Evolutionary conservation across 1,140 invertebrate species (phyloP).

Genomic region (Xylocopa sonorina): DNA sequence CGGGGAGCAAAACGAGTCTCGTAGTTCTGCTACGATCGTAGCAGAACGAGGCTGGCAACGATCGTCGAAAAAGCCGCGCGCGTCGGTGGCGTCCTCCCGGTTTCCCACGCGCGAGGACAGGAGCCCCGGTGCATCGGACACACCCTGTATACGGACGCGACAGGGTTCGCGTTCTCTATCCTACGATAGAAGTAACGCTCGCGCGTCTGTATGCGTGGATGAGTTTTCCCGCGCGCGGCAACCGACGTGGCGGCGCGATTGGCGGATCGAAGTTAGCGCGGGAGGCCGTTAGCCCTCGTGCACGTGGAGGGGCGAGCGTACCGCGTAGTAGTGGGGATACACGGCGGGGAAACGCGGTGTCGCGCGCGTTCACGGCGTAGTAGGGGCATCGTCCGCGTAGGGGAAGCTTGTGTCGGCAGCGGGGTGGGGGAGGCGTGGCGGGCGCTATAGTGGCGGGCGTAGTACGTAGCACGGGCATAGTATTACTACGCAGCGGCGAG

Average conservation of each 20-base stretch:
- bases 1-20: no score
- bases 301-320: slow-evolving; percentile 32
- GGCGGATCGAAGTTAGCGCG: slow-evolving; percentile 65
- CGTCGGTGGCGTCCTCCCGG: slow-evolving; percentile 8
- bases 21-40: no score
- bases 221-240: slow-evolving; percentile 75
- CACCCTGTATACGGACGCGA: slow-evolving; percentile 54
- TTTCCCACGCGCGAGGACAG: slow-evolving; percentile 39
- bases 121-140: slow-evolving; percentile 38
- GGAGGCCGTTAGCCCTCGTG: slow-evolving; percentile 67
- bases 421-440: slow-evolving; percentile 38
- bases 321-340: no score
- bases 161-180: slow-evolving; percentile 12
- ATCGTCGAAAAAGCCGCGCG: slow-evolving; percentile 16
- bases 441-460: slow-evolving; percentile 62
- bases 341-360: neutral
- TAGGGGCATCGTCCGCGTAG: slow-evolving; percentile 17
- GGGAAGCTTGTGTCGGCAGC: slow-evolving; percentile 4
- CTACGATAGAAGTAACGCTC: slow-evolving; percentile 28
- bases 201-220: slow-evolving; percentile 60
- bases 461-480: slow-evolving; percentile 66
- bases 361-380: neutral
- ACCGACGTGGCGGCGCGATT: slow-evolving; percentile 60
- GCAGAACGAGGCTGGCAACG: neutral
- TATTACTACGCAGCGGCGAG: slow-evolving; percentile 67